Conservation (phyloP, 2,888 invertebrate species). For the Lasioglossum lativentre region DNA sequence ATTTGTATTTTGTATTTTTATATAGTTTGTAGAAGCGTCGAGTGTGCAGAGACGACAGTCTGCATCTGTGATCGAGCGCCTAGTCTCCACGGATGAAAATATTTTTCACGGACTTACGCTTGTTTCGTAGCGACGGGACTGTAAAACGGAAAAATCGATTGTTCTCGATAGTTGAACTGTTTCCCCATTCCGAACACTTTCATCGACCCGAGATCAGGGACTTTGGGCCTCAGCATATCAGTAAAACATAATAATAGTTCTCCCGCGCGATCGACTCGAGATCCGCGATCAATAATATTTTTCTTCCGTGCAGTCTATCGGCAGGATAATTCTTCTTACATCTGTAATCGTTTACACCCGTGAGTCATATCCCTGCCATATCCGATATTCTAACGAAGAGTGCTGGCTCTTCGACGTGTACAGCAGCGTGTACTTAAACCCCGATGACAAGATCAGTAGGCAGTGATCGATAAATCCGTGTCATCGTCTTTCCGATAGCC, state of each 20-base stretch:
- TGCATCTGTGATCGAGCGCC: constrained; percentile 63
- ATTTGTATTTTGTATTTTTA: constrained; percentile 83
- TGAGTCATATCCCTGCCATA: constrained; percentile 79
- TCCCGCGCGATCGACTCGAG: neutral
- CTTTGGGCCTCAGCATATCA: constrained; percentile 34
- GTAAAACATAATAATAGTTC: neutral
- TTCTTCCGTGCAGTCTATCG: constrained; percentile 57
- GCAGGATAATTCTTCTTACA: constrained; percentile 47
- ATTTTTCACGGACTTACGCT: constrained; percentile 28
- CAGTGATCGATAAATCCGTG: constrained; percentile 12
- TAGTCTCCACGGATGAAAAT: constrained; percentile 55
- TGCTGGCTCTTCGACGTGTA: constrained; percentile 32
- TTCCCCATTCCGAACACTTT: neutral
- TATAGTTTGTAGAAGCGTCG: constrained; percentile 80
- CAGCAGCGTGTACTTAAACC: constrained; percentile 60
- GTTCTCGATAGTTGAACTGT: constrained; percentile 13
- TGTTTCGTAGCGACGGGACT: constrained; percentile 2
- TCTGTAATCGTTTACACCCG: constrained; percentile 60
- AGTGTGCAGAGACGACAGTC: constrained; percentile 48
- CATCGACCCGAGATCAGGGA: too few relatives aligned
- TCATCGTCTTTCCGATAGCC: neutral
- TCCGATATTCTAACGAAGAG: constrained; percentile 65
- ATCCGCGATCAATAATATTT: constrained; percentile 46
- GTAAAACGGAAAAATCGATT: neutral
- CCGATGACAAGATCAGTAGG: neutral